phyloP scores from a whole-genome alignment of 2,797 vertebrate genomes.

The Galagoides demidoff region DNA sequence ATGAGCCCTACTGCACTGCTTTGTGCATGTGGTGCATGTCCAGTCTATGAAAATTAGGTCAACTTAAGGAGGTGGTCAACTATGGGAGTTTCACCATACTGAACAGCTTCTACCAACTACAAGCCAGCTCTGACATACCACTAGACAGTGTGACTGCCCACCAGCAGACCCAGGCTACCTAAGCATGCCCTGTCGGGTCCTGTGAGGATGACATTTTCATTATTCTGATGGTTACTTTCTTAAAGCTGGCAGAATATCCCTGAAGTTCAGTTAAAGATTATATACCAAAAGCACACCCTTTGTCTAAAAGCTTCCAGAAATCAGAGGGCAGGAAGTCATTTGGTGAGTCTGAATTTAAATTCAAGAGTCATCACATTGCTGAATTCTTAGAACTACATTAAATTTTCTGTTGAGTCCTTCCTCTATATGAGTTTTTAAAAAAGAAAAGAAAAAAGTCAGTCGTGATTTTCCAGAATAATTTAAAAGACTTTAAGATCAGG shows the following conservation, averaged over 20 bases:
- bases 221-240: neutral
- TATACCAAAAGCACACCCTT: neutral
- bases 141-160: fast-evolving
- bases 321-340: neutral
- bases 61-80: no score
- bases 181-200: fast-evolving
- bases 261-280: neutral
- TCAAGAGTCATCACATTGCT: neutral
- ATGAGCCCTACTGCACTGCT: no score
- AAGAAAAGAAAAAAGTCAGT: neutral
- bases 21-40: no score
- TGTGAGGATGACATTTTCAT: neutral
- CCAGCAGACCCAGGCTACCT: neutral
- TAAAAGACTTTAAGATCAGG: neutral
- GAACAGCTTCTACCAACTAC: neutral
- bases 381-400: neutral
- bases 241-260: neutral
- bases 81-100: neutral
- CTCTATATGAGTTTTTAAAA: neutral
- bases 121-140: neutral
- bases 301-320: neutral
- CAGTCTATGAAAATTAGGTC: no score
- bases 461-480: neutral
- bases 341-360: conserved; percentile 16
- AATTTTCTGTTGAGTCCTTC: neutral